These are phyloP conservation scores for Henricia sp. DNA, from an alignment of 53 echinoderm and acorn worm genomes.

Conservation along the genomic window DNA sequence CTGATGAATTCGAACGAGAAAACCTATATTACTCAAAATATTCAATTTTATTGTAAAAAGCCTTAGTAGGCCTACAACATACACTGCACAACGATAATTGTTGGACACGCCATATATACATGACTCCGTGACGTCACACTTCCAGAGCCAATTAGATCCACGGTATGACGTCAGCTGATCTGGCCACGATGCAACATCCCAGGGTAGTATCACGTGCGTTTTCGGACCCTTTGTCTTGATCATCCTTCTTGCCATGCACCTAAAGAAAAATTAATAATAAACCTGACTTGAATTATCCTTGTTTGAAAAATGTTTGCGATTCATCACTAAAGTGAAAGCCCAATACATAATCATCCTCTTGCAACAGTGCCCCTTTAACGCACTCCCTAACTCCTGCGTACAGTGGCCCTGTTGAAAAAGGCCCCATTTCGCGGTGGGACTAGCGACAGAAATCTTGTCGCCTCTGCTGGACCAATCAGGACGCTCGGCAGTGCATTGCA, in stretches of 20 bases:
- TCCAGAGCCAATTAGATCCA: conserved; percentile 2
- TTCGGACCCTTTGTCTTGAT: conserved; percentile 4
- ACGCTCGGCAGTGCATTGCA: no score
- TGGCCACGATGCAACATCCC: conserved; percentile 24
- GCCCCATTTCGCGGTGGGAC: no score
- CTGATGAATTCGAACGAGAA: no score
- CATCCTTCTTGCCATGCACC: conserved; percentile 7
- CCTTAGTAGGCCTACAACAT: no score
- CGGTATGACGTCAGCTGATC: conserved; percentile 31
- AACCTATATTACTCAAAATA: no score
- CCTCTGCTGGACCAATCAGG: no score
- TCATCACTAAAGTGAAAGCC: background rate
- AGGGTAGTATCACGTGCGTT: background rate
- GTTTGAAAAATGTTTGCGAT: background rate
- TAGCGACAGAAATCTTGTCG: no score
- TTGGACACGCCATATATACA: background rate
- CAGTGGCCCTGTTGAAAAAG: no score
- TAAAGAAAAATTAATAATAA: background rate
- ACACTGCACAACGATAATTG: no score
- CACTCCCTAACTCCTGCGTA: no score
- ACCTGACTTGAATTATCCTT: background rate
- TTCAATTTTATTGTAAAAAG: no score
- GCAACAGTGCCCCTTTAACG: background rate
- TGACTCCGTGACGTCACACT: background rate
- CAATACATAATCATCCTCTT: background rate